Evolutionary conservation across 2,888 invertebrate species (phyloP).

Genomic region (Tetramorium bicarinatum): DNA sequence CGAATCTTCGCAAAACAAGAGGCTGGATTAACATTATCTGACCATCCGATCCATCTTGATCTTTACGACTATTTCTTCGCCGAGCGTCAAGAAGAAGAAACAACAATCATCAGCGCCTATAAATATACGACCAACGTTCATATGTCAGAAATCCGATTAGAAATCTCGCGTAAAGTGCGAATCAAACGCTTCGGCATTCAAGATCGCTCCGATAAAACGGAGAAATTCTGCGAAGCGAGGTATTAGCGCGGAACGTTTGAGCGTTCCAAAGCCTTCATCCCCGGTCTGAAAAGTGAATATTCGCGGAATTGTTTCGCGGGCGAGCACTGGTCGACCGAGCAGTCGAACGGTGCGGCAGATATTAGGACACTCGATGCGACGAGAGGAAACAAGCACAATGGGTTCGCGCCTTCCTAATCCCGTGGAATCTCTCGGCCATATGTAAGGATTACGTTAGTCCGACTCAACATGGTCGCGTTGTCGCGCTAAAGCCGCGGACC

Average conservation of each 20-base stretch:
- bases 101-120: slow-evolving; percentile 41
- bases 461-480: slow-evolving; percentile 77
- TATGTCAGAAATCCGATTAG: slow-evolving; percentile 18
- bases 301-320: slow-evolving; percentile 39
- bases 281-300: slow-evolving; percentile 63
- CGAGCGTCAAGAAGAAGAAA: slow-evolving; percentile 47
- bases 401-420: slow-evolving; percentile 79
- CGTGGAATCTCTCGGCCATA: slow-evolving; percentile 79
- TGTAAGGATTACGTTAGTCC: slow-evolving; percentile 82
- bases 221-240: neutral
- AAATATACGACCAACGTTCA: neutral
- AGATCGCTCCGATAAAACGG: slow-evolving; percentile 5
- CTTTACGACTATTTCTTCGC: slow-evolving; percentile 56
- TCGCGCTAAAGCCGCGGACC: slow-evolving; percentile 78
- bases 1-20: slow-evolving; percentile 61
- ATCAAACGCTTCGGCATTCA: neutral
- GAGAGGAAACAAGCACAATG: slow-evolving; percentile 75
- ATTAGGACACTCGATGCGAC: slow-evolving; percentile 65
- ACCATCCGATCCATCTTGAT: slow-evolving; percentile 39
- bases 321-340: slow-evolving; percentile 17
- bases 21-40: slow-evolving; percentile 67
- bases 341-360: slow-evolving; percentile 60
- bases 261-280: neutral
- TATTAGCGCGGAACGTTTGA: slow-evolving; percentile 7
- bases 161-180: neutral